Conservation (phyloP, 2,113 vertebrate genomes). For the Columbina picui region DNA sequence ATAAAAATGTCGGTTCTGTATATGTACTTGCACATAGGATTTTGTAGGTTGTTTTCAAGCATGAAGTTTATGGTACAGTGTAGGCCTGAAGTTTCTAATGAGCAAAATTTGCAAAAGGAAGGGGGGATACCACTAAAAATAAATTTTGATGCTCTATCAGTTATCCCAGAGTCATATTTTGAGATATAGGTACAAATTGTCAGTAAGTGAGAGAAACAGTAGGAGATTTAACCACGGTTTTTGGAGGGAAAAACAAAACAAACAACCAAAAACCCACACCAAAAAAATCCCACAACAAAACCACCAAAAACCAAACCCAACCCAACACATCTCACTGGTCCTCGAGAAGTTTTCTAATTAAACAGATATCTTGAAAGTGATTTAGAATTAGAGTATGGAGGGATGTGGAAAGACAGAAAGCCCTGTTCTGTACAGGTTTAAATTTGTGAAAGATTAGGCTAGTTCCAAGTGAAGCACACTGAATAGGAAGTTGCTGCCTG, state of each 20-base stretch:
- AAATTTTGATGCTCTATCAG: neutral
- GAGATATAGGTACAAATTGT: neutral
- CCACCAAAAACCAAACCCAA: too few relatives aligned
- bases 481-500: neutral
- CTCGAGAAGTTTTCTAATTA: neutral
- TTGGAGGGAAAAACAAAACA: neutral
- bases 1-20: neutral
- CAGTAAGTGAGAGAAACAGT: neutral
- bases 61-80: neutral
- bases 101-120: neutral
- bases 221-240: neutral
- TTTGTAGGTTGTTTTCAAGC: neutral
- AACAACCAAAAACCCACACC: too few relatives aligned
- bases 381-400: neutral
- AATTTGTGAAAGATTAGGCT: neutral
- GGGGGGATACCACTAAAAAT: neutral
- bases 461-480: neutral
- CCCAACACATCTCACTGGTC: neutral
- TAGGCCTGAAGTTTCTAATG: neutral
- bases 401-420: neutral
- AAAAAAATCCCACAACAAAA: too few relatives aligned
- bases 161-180: neutral
- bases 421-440: neutral
- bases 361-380: neutral
- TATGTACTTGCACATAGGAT: fast-evolving